A percentile compares a stretch with the other conserved stretches of the same genome.
phyloP scores from a whole-genome alignment of 2,888 invertebrate species.

The Pheosia tremula region DNA sequence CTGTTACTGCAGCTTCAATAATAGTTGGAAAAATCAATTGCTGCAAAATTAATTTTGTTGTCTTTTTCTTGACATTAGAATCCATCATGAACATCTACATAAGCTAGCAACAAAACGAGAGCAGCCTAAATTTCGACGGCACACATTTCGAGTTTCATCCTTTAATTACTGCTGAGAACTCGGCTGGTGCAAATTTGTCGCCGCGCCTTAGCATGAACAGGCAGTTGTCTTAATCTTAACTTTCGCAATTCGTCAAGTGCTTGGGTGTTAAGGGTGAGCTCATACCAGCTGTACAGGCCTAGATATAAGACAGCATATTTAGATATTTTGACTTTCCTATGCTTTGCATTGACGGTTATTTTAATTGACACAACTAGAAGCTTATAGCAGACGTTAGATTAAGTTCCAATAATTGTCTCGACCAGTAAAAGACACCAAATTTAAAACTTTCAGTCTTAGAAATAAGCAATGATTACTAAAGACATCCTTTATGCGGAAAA shows the following conservation, averaged over 20 bases:
- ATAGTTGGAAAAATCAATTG: too few species aligned
- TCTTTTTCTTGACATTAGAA: constrained; percentile 17
- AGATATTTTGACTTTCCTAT: background rate
- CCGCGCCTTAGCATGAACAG: constrained; percentile 45
- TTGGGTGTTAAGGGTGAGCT: constrained; percentile 47
- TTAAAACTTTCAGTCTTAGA: too few species aligned
- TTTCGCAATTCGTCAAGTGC: constrained; percentile 57
- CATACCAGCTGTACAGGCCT: constrained; percentile 43
- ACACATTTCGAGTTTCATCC: constrained; percentile 45
- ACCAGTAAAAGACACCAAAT: too few species aligned
- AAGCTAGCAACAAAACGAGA: constrained; percentile 35
- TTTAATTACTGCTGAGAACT: constrained; percentile 48
- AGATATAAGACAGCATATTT: constrained; percentile 12
- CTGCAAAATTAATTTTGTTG: too few species aligned
- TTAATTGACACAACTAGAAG: too few species aligned
- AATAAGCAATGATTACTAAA: too few species aligned
- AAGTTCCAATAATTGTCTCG: too few species aligned
- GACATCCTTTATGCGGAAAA: too few species aligned
- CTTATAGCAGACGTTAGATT: too few species aligned
- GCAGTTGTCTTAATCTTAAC: constrained; percentile 60
- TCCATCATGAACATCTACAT: constrained; percentile 16
- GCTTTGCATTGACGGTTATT: too few species aligned
- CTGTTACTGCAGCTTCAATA: too few species aligned
- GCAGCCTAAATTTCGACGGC: constrained; percentile 37
- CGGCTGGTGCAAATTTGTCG: constrained; percentile 46